Conservation (phyloP, 2,113 vertebrate genomes). For the Stomatorhinus ivindoensis region DNA sequence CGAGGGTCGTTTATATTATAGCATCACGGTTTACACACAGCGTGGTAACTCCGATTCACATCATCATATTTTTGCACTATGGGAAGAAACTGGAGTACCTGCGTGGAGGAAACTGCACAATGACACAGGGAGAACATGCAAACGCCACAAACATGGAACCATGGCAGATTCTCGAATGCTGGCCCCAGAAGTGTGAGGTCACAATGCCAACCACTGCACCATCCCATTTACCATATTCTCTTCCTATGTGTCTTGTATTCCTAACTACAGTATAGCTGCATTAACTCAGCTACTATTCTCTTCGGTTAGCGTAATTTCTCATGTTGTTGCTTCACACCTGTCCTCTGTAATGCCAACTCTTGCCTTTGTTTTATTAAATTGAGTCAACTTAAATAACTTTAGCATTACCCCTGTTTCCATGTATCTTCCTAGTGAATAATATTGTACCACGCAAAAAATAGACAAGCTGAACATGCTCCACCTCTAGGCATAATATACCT, state of each 20-base stretch:
- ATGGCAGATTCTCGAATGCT: not conserved
- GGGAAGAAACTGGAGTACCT: not conserved
- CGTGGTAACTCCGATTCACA: not conserved
- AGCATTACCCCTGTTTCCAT: not conserved
- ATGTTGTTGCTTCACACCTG: not conserved
- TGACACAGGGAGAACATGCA: not conserved
- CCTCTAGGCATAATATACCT: not conserved
- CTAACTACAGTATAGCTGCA: not conserved
- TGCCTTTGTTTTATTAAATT: not conserved
- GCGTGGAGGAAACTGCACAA: not conserved
- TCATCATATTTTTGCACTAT: not conserved
- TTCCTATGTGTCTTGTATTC: not conserved
- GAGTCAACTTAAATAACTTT: not conserved
- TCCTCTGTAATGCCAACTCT: not conserved
- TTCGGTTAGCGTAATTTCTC: not conserved
- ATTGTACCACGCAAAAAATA: not conserved
- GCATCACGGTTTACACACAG: not conserved
- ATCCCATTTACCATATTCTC: not conserved
- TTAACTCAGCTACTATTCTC: not conserved
- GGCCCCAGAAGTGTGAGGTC: not conserved
- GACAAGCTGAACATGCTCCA: not conserved
- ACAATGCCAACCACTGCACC: not conserved
- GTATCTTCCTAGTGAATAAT: not conserved
- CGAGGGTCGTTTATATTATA: not conserved
- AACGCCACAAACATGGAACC: not conserved